Evolutionary conservation across 2,888 invertebrate genomes (phyloP), one percentile per base, ranked within the genome.

Genomic region (Chelonus formosanus): DNA sequence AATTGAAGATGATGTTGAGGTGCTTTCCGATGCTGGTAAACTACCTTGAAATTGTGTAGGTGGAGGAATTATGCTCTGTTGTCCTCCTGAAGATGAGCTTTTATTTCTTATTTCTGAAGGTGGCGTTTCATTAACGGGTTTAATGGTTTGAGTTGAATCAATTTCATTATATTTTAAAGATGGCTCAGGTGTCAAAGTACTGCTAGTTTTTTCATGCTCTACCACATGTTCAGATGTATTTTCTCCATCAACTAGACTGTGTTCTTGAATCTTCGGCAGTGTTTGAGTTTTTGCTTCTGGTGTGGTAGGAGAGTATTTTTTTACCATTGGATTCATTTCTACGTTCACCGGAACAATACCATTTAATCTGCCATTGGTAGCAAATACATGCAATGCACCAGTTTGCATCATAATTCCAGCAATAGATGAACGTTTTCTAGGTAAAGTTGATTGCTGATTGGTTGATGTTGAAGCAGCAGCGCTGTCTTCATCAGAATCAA

Each of bases 401-500:
- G 90, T 88, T 78, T 91, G 91, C 75, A 90, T 89, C 0, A 91
- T 89, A 69, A 91, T 86, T 53, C 91, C 91, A 0, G 90, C 91
- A 5, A 91, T 86, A 0, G 90, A 90, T 0, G 90, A 89, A 53
- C 90, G 85, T 78, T 91, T 90, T 70, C 88, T 88, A 0, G 86
- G 76, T 64, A 87, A 87, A 10, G 72, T 72, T 32, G 74, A 60
- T 67, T 75, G 74, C 65, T 77, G 73, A 70, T 72, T 66, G 67
- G 78, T 64, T 74, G 80, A 70, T 71, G 69, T 52, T 73, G 77
- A 20, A 0, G 86, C 85, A 0, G 88, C 87, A 0, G 90, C 90
- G 70, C 92, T 92, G 78, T 97, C 97, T 70, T 97, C 96, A 80
- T 97, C 97, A 0, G 97, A 97, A 76, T 97, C 97, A 80, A 97